Conservation (phyloP, 2,888 invertebrate genomes). For the Epinotia demarniana region DNA sequence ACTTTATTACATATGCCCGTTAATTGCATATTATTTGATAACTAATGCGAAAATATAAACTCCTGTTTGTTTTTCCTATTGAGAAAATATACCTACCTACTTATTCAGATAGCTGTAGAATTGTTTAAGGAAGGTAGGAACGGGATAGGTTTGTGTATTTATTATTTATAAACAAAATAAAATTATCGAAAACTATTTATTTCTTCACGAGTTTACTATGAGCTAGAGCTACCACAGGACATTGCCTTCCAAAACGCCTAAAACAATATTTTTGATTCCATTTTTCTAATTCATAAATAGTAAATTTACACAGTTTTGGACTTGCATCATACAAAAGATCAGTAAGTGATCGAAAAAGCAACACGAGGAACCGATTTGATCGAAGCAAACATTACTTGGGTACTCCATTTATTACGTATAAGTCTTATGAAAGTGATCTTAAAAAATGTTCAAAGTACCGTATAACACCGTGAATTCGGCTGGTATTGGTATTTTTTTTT, state of each 20-base stretch:
- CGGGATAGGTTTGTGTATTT: background rate
- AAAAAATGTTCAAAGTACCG: background rate
- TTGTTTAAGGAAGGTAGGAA: background rate
- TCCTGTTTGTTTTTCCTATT: too few relatives aligned
- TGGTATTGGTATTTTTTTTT: too few relatives aligned
- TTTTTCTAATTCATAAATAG: constrained; percentile 51
- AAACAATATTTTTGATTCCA: constrained; percentile 50
- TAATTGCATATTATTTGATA: too few relatives aligned
- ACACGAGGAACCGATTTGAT: constrained; percentile 6
- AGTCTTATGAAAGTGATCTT: background rate
- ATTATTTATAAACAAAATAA: constrained; percentile 41
- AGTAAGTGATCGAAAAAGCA: constrained; percentile 9
- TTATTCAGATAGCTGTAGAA: background rate
- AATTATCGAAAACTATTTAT: constrained; percentile 72
- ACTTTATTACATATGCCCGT: too few relatives aligned
- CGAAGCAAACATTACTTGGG: background rate
- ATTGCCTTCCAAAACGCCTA: constrained; percentile 52
- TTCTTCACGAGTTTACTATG: constrained; percentile 61
- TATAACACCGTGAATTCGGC: background rate
- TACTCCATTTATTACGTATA: background rate
- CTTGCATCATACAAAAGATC: background rate
- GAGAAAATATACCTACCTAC: background rate
- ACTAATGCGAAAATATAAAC: too few relatives aligned
- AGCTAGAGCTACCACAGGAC: constrained; percentile 46
- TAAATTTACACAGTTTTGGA: constrained; percentile 50